Conservation (phyloP, 1,140 invertebrate genomes). For the Ctenoplectra terminalis region DNA sequence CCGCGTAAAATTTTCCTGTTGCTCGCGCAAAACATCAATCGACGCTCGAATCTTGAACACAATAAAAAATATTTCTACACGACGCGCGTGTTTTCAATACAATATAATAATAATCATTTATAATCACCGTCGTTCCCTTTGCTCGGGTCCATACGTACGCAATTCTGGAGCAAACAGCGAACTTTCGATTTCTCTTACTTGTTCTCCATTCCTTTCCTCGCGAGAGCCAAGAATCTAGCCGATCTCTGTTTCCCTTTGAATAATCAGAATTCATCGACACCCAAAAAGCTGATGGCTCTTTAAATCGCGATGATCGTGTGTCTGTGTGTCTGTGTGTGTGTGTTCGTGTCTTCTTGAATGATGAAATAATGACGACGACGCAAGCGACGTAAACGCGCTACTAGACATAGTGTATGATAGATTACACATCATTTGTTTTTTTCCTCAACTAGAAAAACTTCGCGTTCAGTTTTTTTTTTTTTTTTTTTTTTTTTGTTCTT, state of each 20-base stretch:
- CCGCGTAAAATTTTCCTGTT: neutral
- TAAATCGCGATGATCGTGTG: neutral
- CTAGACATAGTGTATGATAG: conserved; percentile 62
- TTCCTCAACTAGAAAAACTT: conserved; percentile 66
- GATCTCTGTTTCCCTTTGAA: conserved; percentile 2
- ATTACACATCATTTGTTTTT: conserved; percentile 64
- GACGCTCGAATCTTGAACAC: conserved; percentile 20
- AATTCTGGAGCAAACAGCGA: neutral
- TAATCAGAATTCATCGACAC: neutral
- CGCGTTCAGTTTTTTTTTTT: conserved; percentile 3
- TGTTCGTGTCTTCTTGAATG: conserved; percentile 24
- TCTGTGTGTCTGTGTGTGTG: neutral
- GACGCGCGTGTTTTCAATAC: neutral
- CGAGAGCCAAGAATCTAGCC: neutral
- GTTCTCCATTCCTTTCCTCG: neutral
- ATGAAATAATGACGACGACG: conserved; percentile 69
- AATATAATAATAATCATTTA: neutral
- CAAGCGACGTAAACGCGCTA: conserved; percentile 69
- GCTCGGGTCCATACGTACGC: neutral
- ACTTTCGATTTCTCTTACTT: neutral
- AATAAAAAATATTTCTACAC: conserved; percentile 36
- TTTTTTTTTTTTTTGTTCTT: neutral
- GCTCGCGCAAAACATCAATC: conserved; percentile 1
- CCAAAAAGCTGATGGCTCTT: conserved; percentile 38
- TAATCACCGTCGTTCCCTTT: neutral